A percentile compares a stretch with the other conserved stretches of the same genome.
These are phyloP conservation scores for Rhynchonycteris naso DNA, from an alignment of 2,797 vertebrate species.

Conservation along the genomic window DNA sequence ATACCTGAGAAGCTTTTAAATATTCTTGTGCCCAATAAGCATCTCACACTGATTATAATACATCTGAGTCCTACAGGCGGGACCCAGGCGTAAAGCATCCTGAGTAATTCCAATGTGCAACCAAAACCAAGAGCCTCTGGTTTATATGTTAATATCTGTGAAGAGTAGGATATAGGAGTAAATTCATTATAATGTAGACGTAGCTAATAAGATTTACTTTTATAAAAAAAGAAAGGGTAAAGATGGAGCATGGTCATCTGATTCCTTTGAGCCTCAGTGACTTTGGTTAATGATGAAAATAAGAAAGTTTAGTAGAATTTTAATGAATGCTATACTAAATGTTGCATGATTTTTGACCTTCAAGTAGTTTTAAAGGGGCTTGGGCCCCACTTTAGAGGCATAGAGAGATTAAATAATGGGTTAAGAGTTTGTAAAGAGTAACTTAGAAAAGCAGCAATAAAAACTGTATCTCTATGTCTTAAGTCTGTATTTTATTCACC, in stretches of 20 bases:
- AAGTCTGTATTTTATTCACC: neutral
- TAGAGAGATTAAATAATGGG: neutral
- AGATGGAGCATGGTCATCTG: neutral
- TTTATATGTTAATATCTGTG: constrained; percentile 1
- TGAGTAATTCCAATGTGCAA: neutral
- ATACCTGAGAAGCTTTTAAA: neutral
- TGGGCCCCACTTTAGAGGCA: neutral
- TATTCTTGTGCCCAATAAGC: constrained; percentile 10
- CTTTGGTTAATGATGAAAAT: neutral
- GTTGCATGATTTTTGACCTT: neutral
- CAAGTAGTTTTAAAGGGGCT: neutral
- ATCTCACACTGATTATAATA: neutral
- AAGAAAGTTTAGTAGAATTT: neutral
- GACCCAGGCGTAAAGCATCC: neutral
- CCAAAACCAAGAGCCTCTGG: neutral
- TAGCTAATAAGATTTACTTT: neutral
- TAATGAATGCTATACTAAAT: neutral
- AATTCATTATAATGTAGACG: neutral
- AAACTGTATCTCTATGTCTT: neutral
- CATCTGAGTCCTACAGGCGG: neutral
- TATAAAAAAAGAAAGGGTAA: neutral
- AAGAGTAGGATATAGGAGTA: neutral
- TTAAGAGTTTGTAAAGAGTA: neutral
- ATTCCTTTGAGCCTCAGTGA: neutral
- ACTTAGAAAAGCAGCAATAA: neutral